Evolutionary conservation across 1,140 invertebrate genomes (phyloP), one percentile per base, ranked within the genome.

Genomic region (Brachystomella parvula): DNA sequence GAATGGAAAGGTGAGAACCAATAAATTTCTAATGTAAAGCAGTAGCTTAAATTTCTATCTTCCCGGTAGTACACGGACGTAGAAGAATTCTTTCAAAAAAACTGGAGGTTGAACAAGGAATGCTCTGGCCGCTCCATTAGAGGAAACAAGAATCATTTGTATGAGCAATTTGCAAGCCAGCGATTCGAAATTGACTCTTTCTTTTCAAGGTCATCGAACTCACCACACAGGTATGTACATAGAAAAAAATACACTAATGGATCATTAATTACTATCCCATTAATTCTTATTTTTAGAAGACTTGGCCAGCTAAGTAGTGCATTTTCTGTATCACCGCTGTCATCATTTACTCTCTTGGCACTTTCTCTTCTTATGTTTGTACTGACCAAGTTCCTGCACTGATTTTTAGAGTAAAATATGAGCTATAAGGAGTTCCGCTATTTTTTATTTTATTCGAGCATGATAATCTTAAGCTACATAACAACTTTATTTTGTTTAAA

Each of bases 1-100:
- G 17, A 86, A 85, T 72, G 87, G 87, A 69, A 86, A 86, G 79
- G 83, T 87, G 76, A 78, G 3, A 9, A 15, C 6, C 49, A 24
- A 12, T 53, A 19, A 53, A 53, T 24, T 53, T 53, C 24, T 53
- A 24, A 53, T 19, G 12, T 53, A 24, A 15, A 53, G 24, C 6
- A 9, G 24, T 19, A 53, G 12, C 3, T 53, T 53, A 53, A 9
- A 15, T 53, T 53, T 53, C 35, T 39, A 39, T 53, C n/a, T n/a
- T n/a, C n/a, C n/a, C n/a, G n/a, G n/a, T n/a, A n/a, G n/a, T n/a
- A n/a, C n/a, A n/a, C n/a, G n/a, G n/a, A n/a, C n/a, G n/a, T n/a
- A n/a, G n/a, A n/a, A n/a, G n/a, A n/a, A n/a, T n/a, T 19, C 9
- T 53, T 53, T 24, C 49, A 53, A 24, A 53, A 53, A 24, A 53